phyloP scores from a whole-genome alignment of 2,113 vertebrate genomes.

The Calonectris borealis region DNA sequence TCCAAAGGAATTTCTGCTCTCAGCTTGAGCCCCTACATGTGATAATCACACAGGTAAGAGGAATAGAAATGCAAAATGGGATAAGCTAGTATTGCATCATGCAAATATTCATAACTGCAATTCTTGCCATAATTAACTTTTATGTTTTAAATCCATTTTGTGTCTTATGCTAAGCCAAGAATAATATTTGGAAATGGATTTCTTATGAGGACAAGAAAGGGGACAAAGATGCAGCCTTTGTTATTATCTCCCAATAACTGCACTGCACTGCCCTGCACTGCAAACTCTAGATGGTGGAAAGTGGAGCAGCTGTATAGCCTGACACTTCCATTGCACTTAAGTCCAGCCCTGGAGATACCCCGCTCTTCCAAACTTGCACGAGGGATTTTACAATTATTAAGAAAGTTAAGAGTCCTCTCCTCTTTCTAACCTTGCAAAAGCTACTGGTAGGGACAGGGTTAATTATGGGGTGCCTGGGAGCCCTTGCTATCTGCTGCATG shows the following conservation, averaged over 20 bases:
- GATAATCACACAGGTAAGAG: not conserved
- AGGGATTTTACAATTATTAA: not conserved
- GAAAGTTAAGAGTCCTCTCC: not conserved
- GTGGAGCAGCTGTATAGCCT: fast-evolving
- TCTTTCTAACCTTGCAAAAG: not conserved
- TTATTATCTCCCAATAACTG: too few relatives aligned
- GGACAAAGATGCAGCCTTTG: not conserved
- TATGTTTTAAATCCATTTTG: not conserved
- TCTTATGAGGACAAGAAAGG: not conserved
- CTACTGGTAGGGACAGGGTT: not conserved
- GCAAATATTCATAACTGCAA: not conserved
- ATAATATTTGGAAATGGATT: not conserved
- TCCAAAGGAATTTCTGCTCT: not conserved
- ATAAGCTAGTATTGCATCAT: not conserved
- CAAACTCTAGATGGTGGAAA: not conserved
- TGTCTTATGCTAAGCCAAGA: not conserved
- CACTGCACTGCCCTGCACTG: too few relatives aligned
- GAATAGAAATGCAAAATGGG: not conserved
- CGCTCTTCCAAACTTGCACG: fast-evolving
- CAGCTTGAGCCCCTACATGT: not conserved
- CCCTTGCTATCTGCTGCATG: not conserved
- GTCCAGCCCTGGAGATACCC: not conserved
- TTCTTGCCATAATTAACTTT: not conserved
- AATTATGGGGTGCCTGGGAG: fast-evolving
- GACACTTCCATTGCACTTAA: fast-evolving